These are phyloP conservation scores for Neoscelio sp. DNA, from an alignment of 2,888 invertebrate species.

Conservation along the genomic window DNA sequence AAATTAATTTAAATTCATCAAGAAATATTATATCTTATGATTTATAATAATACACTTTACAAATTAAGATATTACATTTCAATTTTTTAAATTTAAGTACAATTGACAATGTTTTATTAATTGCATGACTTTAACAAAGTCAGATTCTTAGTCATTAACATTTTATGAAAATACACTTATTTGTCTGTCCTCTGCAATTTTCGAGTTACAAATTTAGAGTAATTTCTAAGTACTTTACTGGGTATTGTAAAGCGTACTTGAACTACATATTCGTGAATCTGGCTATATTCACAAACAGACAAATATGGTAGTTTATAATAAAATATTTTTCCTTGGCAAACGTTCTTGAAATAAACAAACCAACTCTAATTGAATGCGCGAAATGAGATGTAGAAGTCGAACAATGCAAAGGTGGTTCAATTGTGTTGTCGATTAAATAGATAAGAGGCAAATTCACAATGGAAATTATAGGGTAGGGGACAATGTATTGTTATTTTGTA, in stretches of 20 bases:
- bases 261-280: slow-evolving; percentile 20
- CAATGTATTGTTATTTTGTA: slow-evolving; percentile 21
- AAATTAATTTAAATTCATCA: no score
- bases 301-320: slow-evolving; percentile 32
- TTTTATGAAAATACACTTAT: slow-evolving; percentile 5
- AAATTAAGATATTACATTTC: no score
- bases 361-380: slow-evolving; percentile 36
- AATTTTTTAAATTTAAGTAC: no score
- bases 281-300: slow-evolving; percentile 16
- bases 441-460: slow-evolving; percentile 21
- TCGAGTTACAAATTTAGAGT: not conserved
- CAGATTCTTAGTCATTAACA: no score
- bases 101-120: no score
- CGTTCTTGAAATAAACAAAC: slow-evolving; percentile 39
- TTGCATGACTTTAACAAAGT: no score
- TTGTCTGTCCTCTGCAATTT: not conserved
- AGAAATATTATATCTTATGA: no score
- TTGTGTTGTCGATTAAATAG: slow-evolving; percentile 45
- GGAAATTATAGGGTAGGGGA: slow-evolving; percentile 26
- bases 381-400: slow-evolving; percentile 23
- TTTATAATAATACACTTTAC: no score
- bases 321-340: slow-evolving; percentile 48
- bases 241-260: slow-evolving; percentile 18
- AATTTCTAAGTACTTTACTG: slow-evolving; percentile 1
- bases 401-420: slow-evolving; percentile 27